A percentile compares a stretch with the other conserved stretches of the same genome.
Conservation (phyloP, 2,888 invertebrate genomes). For the Lasius fuliginosus region DNA sequence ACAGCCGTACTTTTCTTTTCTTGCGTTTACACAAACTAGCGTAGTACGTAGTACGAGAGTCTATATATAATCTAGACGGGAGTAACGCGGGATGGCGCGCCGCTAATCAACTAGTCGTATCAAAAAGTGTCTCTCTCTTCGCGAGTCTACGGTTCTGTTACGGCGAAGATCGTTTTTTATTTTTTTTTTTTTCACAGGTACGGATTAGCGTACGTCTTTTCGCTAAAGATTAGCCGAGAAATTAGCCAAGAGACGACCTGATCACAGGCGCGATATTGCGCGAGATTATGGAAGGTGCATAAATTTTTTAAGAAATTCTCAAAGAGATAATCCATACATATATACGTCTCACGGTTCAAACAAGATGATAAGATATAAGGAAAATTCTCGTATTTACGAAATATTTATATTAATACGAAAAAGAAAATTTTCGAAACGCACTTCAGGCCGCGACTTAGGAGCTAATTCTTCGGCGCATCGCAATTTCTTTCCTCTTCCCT, state of each 20-base stretch:
- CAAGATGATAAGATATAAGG: neutral
- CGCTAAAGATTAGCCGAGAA: slow-evolving; percentile 29
- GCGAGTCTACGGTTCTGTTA: slow-evolving; percentile 27
- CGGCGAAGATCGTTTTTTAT: slow-evolving; percentile 52
- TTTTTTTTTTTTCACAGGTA: slow-evolving; percentile 61
- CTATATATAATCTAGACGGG: slow-evolving; percentile 58
- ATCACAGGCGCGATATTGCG: neutral
- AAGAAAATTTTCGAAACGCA: neutral
- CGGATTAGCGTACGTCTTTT: slow-evolving; percentile 35
- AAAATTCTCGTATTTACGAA: neutral
- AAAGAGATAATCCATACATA: neutral
- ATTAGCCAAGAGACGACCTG: slow-evolving; percentile 27
- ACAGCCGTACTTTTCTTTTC: slow-evolving; percentile 61
- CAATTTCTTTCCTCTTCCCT: neutral
- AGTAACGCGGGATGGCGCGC: slow-evolving; percentile 61
- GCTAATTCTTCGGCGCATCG: slow-evolving; percentile 38
- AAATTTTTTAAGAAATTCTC: neutral
- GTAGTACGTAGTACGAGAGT: slow-evolving; percentile 38
- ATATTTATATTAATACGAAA: neutral
- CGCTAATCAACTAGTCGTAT: slow-evolving; percentile 69
- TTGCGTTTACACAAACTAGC: slow-evolving; percentile 61
- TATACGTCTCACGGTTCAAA: neutral
- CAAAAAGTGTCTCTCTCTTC: slow-evolving; percentile 60
- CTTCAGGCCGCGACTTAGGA: neutral
- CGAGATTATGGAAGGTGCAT: neutral